Conservation (phyloP, 2,113 vertebrate genomes). For the Catagonus wagneri region DNA sequence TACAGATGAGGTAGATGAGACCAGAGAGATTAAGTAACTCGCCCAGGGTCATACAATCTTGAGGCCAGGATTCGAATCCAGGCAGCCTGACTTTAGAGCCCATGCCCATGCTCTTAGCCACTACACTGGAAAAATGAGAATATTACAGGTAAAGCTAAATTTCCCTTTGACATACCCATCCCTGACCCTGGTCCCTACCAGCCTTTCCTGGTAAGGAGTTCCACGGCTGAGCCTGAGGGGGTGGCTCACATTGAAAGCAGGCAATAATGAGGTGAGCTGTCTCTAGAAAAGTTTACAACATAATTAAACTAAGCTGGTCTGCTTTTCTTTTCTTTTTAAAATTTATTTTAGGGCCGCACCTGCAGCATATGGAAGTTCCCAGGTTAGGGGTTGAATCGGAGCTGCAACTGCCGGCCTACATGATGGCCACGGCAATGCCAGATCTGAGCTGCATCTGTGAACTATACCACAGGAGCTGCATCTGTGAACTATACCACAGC, state of each 20-base stretch:
- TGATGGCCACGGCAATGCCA: too few species aligned
- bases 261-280: background rate
- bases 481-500: too few species aligned
- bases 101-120: background rate
- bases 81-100: background rate
- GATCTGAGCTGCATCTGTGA: too few species aligned
- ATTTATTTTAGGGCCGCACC: too few species aligned
- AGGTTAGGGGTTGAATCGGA: too few species aligned
- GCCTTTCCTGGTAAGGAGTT: background rate
- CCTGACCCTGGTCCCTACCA: background rate
- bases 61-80: background rate
- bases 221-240: background rate
- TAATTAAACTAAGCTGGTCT: background rate
- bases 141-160: background rate
- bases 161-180: background rate
- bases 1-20: background rate
- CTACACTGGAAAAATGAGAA: background rate
- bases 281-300: background rate
- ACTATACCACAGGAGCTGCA: too few species aligned
- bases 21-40: background rate
- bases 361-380: too few species aligned
- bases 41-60: background rate
- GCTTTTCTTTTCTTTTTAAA: too few species aligned
- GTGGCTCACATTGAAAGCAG: too few species aligned
- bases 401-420: too few species aligned